Conservation (phyloP, 92 coral and sea anemone genomes). For the Porites evermanni region DNA sequence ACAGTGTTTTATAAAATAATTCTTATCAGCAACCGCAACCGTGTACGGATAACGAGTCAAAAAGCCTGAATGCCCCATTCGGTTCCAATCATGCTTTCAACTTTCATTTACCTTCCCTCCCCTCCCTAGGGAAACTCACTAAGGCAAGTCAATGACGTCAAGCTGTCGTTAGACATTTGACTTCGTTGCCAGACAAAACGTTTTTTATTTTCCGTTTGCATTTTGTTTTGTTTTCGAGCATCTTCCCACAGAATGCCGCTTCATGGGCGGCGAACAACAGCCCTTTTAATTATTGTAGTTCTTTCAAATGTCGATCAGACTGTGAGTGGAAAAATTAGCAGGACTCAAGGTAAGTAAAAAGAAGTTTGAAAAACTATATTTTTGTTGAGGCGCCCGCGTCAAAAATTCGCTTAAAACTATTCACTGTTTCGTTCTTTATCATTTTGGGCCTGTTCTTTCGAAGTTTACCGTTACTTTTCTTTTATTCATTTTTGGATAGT, state of each 20-base stretch:
- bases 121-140: conserved; percentile 14
- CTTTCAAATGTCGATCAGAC: conserved; percentile 4
- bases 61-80: too few relatives aligned
- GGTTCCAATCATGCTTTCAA: too few relatives aligned
- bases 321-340: background rate
- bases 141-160: conserved; percentile 28
- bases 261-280: background rate
- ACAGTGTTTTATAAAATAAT: too few relatives aligned
- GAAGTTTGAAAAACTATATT: too few relatives aligned
- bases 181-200: background rate
- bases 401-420: background rate
- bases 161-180: conserved; percentile 38
- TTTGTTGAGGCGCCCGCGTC: too few relatives aligned
- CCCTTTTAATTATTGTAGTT: conserved; percentile 8
- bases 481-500: too few relatives aligned
- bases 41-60: too few relatives aligned
- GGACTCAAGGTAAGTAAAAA: conserved; percentile 28
- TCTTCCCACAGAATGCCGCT: background rate
- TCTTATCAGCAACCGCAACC: too few relatives aligned
- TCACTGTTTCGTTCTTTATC: background rate
- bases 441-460: too few relatives aligned
- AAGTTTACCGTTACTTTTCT: too few relatives aligned
- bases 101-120: conserved; percentile 20
- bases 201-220: background rate
- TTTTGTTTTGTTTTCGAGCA: background rate